Percentiles rank a stretch among this genome's conserved stretches.
These are phyloP conservation scores for Temnothorax ravouxi DNA, from an alignment of 2,888 invertebrate species.

Conservation along the genomic window DNA sequence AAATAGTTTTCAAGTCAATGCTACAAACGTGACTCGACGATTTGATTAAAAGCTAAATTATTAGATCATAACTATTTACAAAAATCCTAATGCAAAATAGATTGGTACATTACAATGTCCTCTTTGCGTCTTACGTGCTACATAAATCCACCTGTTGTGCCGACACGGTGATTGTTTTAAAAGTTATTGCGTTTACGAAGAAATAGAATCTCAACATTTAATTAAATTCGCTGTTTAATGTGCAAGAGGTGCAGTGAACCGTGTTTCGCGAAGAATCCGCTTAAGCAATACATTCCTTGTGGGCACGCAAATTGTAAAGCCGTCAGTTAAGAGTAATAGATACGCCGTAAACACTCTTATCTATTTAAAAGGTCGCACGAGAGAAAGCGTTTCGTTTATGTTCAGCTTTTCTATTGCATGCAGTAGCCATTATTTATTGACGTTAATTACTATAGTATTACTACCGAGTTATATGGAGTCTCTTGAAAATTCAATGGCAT, in stretches of 20 bases:
- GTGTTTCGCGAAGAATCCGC: slow-evolving; percentile 47
- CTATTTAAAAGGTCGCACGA: slow-evolving; percentile 39
- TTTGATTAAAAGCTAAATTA: neutral
- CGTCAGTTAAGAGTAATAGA: slow-evolving; percentile 27
- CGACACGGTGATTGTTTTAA: neutral
- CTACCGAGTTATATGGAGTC: neutral
- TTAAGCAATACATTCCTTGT: slow-evolving; percentile 47
- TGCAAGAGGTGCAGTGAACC: slow-evolving; percentile 12
- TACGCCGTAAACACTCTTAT: slow-evolving; percentile 39
- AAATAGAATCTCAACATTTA: slow-evolving; percentile 29
- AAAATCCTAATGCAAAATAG: slow-evolving; percentile 1
- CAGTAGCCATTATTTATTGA: slow-evolving; percentile 1
- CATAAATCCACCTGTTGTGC: slow-evolving; percentile 27
- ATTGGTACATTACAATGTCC: neutral
- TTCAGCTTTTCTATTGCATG: slow-evolving; percentile 22
- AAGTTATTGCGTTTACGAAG: slow-evolving; percentile 11
- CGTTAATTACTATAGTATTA: neutral
- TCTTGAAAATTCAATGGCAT: slow-evolving; percentile 10
- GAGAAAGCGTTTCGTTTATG: slow-evolving; percentile 29
- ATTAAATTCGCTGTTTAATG: slow-evolving; percentile 34
- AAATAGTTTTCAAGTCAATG: neutral
- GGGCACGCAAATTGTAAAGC: slow-evolving; percentile 30
- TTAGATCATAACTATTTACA: neutral
- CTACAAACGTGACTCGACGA: neutral
- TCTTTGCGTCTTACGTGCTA: neutral